These are phyloP conservation scores for Salpingus planirostris DNA, from an alignment of 2,888 invertebrate genomes.

Conservation along the genomic window DNA sequence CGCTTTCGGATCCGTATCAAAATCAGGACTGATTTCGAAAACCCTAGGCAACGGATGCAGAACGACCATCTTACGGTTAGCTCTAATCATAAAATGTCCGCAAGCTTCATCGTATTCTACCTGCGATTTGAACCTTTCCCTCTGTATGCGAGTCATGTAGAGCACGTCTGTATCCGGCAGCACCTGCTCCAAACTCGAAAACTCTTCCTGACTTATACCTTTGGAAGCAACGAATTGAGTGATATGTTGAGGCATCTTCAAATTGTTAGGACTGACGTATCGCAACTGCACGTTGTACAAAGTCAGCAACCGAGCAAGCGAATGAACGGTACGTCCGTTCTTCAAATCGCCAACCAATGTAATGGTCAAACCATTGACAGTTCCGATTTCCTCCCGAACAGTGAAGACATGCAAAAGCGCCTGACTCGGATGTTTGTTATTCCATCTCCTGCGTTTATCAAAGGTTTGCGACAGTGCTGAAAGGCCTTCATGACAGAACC, in stretches of 20 bases:
- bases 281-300: constrained; percentile 87
- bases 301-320: constrained; percentile 85
- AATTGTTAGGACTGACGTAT: constrained; percentile 79
- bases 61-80: constrained; percentile 89
- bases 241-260: constrained; percentile 89
- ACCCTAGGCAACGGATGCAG: constrained; percentile 96
- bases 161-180: constrained; percentile 91
- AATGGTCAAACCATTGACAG: constrained; percentile 93
- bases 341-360: constrained; percentile 98
- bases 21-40: constrained; percentile 88
- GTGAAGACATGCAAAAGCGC: constrained; percentile 96
- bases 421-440: constrained; percentile 95
- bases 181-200: constrained; percentile 68
- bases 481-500: constrained; percentile 88
- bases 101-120: constrained; percentile 83
- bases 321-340: constrained; percentile 97
- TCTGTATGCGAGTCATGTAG: constrained; percentile 97
- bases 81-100: constrained; percentile 87
- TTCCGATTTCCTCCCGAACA: constrained; percentile 97
- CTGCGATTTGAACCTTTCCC: constrained; percentile 76
- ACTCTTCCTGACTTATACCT: constrained; percentile 69
- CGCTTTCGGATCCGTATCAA: constrained; percentile 93
- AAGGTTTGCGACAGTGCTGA: constrained; percentile 72
- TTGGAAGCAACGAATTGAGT: constrained; percentile 67
- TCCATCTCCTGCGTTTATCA: constrained; percentile 98